Base-by-base conservation (phyloP, 2,113 vertebrate species). In the Oostethus manadensis region DNA sequence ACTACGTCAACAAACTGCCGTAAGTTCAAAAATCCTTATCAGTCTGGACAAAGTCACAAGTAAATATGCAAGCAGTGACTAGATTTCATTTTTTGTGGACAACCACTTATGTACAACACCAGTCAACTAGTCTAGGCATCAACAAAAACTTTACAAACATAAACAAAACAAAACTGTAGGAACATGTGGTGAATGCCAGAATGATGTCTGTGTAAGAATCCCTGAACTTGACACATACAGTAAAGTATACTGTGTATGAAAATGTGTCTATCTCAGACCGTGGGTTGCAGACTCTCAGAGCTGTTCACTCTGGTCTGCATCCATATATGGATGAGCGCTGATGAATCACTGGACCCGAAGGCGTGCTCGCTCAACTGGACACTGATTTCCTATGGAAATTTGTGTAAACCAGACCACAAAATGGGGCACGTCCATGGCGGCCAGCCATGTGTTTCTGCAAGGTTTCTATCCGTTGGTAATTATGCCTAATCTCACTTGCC, bases 291-390 rank as follows among this genome's bases (percentile, higher is more conserved):
- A 56, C 53, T 22, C 21, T 4, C 22, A 5, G 40, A 20, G 21
- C 53, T 51, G 49, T 46, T 49, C 58, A 62, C 59, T 58, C 15
- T 38, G 58, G 56, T 66, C 62, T 9, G 49, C 26, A 42, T 45
- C 45, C 62, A 64, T 49, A 20, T 49, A 50, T 45, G 46, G 50
- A 57, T 23, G 51, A 60, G 35, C 46, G 1, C 43, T 35, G 73
- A 79, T 77, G 71, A 62, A 82, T 80, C 73, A 76, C 38, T 22
- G n/a, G 62, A 60, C 70, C 71, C 38, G 43, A 14, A 35, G 76
- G 38, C 10, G 1, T 0, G 68, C 55, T 65, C 62, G 78, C 74
- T 43, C 58, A 70, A 22, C 42, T 51, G 56, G 58, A 64, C 73
- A 58, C 57, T 26, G 51, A 71, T 74, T 77, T 68, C 61, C 54